Evolutionary conservation across 2,888 invertebrate species (phyloP), one percentile per base, ranked within the genome.

Genomic region (Trachelus tabidus): DNA sequence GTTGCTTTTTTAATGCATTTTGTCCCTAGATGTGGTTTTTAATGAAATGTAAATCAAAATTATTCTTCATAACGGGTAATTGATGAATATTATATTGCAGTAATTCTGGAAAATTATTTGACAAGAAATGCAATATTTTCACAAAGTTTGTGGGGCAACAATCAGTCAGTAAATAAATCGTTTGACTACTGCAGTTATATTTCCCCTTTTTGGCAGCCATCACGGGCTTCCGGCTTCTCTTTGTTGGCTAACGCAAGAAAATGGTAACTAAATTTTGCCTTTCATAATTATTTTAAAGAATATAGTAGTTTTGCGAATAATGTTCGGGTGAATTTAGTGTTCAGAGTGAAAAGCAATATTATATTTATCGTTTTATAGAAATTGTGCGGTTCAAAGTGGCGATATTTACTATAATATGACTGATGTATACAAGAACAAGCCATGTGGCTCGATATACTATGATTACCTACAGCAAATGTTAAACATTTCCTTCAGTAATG

Each of bases 211-310:
- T 56, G 9, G 23, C 6, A 56, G 56, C 56, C 56, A 23, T 56
- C 9, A 56, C 1, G 23, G 23, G 23, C 75, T 82, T 87, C 85
- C 85, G 86, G 82, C 80, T 84, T 79, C 87, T 87, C 83, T 84
- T 82, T 78, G 79, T 81, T 84, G 80, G 78, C 80, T 84, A 82
- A 79, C 77, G 83, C 79, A 81, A 81, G 83, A 84, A 82, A 81
- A 88, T 88, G 88, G 88, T 88, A 87, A 88, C 82, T 78, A 34
- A 34, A 30, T 40, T 77, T 81, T 78, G 15, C 11, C 12, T 71
- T 31, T 71, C 31, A 34, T 71, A 71, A 31, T 15, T 31, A 12
- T 33, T 71, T 34, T 3, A 33, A 71, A 3, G 12, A 71, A 31
- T 71, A 12, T 34, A 12, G 71, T 34, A 34, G 56, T 56, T 56